Base-by-base conservation (phyloP, 2,113 vertebrate species). In the Merops nubicus region DNA sequence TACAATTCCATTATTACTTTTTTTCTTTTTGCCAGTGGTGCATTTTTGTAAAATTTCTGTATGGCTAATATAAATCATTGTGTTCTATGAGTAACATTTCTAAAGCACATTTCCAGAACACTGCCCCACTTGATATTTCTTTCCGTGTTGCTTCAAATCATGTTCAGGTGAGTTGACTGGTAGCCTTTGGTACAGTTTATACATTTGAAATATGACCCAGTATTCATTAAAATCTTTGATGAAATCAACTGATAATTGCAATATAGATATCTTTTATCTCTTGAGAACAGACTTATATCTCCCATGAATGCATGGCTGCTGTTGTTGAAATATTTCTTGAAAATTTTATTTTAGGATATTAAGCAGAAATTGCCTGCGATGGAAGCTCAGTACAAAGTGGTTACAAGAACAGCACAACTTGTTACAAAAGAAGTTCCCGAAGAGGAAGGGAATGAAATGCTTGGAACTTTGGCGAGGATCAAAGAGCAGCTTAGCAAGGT, bases 401-500 rank as follows among this genome's bases (percentile, higher is more conserved):
- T 98, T 43, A 97, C 98, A 69, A 98, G 98, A 89, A 99, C 98
- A 28, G 98, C 98, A 4, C 99, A 99, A 85, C 98, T 99, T 65
- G 85, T 99, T 36, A 97, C 98, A 89, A 99, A 99, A 89, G 99
- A 99, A 93, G 98, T 98, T 28, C 89, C 98, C 33, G 98, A 98
- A 77, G 99, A 98, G 51, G 99, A 99, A 96, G 98, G 97, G 3
- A 98, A 97, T 34, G 98, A 99, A 97, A 98, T 99, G 97, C 96
- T 99, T 88, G 97, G 98, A 54, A 97, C 98, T 53, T 97, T 99
- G 96, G 91, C 99, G 84, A 97, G 95, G 34, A 98, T 99, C 82
- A 99, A 99, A 97, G 98, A 98, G 75, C 98, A 99, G 69, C 98
- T 99, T 63, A 98, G 97, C 97, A 99, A 99, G 98, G 99, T 99